These are phyloP conservation scores for Diprion similis DNA, from an alignment of 1,140 invertebrate genomes.

Conservation along the genomic window DNA sequence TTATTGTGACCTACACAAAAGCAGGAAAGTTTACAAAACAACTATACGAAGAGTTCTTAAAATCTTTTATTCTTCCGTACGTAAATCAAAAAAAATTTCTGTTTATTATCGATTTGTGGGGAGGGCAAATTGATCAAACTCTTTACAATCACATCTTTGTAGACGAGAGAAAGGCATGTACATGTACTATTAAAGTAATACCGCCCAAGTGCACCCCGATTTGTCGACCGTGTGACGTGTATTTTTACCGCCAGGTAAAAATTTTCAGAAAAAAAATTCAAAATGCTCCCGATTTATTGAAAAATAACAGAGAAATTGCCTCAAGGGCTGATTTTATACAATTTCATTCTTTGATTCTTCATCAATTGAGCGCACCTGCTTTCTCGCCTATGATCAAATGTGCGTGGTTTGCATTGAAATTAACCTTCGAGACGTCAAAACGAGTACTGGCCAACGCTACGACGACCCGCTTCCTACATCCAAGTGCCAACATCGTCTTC, in stretches of 20 bases:
- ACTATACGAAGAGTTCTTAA: not conserved
- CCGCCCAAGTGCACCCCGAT: not conserved
- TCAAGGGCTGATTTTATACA: not conserved
- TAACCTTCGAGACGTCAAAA: too few species aligned
- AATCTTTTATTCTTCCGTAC: constrained; percentile 8
- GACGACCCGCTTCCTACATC: too few species aligned
- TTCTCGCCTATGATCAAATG: constrained; percentile 10
- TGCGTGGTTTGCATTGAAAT: constrained; percentile 5
- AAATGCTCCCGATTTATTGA: not conserved
- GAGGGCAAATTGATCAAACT: constrained; percentile 4
- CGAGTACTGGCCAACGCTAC: too few species aligned
- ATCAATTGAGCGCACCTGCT: constrained; percentile 7
- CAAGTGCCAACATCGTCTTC: too few species aligned
- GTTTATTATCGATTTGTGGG: not conserved
- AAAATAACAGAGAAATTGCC: not conserved
- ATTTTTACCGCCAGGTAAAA: constrained; percentile 1
- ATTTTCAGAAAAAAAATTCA: constrained; percentile 3
- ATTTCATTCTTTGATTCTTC: not conserved
- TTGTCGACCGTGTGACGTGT: constrained; percentile 10
- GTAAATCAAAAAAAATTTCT: too few species aligned
- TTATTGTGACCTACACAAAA: constrained; percentile 4
- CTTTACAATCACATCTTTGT: not conserved
- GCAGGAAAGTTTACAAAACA: not conserved
- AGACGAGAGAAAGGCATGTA: not conserved
- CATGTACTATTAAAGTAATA: too few species aligned